Percentiles rank a stretch among this genome's conserved stretches.
These are phyloP conservation scores for Tipula unca DNA, from an alignment of 2,888 invertebrate species.

Conservation along the genomic window DNA sequence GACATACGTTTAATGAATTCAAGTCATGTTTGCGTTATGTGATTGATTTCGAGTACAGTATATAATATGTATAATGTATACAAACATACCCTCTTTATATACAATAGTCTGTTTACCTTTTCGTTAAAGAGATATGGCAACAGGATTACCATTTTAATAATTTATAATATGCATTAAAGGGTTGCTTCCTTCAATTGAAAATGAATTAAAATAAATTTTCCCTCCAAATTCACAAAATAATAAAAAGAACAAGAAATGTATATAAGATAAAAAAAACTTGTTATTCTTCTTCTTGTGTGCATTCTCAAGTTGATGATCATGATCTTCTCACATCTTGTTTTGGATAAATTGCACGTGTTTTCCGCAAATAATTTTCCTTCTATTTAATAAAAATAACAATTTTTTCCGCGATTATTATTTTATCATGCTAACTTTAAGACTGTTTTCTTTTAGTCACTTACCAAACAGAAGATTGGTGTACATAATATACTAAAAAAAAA, in stretches of 20 bases:
- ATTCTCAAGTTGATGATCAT: background rate
- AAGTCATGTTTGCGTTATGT: background rate
- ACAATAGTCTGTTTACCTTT: background rate
- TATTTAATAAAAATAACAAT: background rate
- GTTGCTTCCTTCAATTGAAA: background rate
- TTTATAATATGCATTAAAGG: background rate
- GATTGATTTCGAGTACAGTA: background rate
- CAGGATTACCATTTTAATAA: background rate
- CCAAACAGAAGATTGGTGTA: background rate
- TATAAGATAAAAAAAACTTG: conserved; percentile 1
- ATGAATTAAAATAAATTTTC: background rate
- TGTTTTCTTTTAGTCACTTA: background rate
- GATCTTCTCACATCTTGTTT: conserved; percentile 3
- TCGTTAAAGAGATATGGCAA: background rate
- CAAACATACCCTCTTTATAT: background rate
- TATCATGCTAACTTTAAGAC: background rate
- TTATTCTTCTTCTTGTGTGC: conserved; percentile 4
- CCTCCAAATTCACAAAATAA: conserved; percentile 2
- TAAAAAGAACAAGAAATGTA: background rate
- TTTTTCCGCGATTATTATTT: background rate
- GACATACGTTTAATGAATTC: background rate
- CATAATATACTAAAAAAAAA: background rate
- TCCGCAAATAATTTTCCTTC: background rate
- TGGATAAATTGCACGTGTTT: conserved; percentile 14
- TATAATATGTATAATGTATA: background rate